phyloP scores from a whole-genome alignment of 2,888 invertebrate genomes.

The Sisyra terminalis region DNA sequence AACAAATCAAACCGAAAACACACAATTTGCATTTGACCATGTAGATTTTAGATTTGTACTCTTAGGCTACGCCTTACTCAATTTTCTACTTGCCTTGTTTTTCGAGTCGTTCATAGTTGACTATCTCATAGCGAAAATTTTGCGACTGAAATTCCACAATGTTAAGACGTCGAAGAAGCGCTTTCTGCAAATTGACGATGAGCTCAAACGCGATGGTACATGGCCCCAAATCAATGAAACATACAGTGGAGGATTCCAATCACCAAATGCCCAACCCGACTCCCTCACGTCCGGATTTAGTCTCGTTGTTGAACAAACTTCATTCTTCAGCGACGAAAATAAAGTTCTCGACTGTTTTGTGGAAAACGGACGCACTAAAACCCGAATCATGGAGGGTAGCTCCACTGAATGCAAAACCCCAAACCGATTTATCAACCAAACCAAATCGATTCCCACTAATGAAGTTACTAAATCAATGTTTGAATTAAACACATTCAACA shows the following conservation, averaged over 20 bases:
- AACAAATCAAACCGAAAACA: neutral
- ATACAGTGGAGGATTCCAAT: neutral
- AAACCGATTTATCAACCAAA: neutral
- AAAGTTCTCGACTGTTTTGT: conserved; percentile 32
- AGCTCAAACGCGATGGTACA: conserved; percentile 31
- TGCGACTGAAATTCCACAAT: conserved; percentile 30
- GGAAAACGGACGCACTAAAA: conserved; percentile 13
- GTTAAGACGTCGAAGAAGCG: conserved; percentile 34
- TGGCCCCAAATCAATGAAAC: conserved; percentile 34
- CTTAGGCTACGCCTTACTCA: conserved; percentile 30
- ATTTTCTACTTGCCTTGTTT: conserved; percentile 35
- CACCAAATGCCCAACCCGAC: conserved; percentile 26
- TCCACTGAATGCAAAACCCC: neutral
- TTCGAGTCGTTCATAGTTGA: conserved; percentile 41
- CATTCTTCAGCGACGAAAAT: conserved; percentile 20
- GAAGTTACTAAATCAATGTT: conserved; percentile 5
- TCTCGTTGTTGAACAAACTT: conserved; percentile 20
- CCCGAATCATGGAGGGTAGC: neutral
- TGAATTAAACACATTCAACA: conserved; percentile 5
- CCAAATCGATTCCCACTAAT: neutral
- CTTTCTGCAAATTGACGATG: conserved; percentile 37
- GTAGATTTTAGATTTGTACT: conserved; percentile 21
- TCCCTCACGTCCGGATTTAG: conserved; percentile 34
- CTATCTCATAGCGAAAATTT: conserved; percentile 33
- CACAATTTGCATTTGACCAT: neutral